phyloP scores from a whole-genome alignment of 2,797 vertebrate genomes.

The Falco peregrinus region DNA sequence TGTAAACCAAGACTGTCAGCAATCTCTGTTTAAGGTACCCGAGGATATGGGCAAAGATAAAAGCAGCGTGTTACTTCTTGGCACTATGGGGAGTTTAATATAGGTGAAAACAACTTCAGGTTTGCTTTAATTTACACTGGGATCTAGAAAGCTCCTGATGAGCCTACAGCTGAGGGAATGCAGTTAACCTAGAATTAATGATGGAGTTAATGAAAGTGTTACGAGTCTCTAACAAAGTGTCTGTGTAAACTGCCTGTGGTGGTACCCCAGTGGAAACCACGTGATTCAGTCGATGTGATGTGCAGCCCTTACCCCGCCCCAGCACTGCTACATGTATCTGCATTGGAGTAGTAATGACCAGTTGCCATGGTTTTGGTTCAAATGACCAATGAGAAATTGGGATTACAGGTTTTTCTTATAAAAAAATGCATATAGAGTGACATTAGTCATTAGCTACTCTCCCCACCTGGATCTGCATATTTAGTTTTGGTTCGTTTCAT shows the following conservation, averaged over 20 bases:
- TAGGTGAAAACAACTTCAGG: not conserved
- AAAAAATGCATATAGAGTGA: not conserved
- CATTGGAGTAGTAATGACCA: not conserved
- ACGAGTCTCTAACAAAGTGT: not conserved
- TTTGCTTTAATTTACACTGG: not conserved
- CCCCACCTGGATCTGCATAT: not conserved
- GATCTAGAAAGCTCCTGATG: not conserved
- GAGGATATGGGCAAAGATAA: not conserved
- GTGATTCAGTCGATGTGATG: too few relatives aligned
- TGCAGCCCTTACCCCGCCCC: not conserved
- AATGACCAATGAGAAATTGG: not conserved
- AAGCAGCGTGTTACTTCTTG: not conserved
- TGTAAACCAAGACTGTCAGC: not conserved
- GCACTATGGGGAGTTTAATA: not conserved
- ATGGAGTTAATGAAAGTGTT: not conserved
- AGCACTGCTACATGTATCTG: not conserved
- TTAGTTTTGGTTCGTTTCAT: not conserved
- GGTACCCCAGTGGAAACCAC: not conserved
- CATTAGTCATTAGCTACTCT: not conserved
- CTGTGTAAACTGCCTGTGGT: not conserved
- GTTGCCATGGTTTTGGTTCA: not conserved
- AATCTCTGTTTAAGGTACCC: not conserved
- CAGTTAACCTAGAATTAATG: not conserved
- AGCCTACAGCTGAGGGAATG: not conserved
- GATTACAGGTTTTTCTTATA: not conserved